Evolutionary conservation across 2,888 invertebrate species (phyloP).

Genomic region (Pristionchus entomophagus): DNA sequence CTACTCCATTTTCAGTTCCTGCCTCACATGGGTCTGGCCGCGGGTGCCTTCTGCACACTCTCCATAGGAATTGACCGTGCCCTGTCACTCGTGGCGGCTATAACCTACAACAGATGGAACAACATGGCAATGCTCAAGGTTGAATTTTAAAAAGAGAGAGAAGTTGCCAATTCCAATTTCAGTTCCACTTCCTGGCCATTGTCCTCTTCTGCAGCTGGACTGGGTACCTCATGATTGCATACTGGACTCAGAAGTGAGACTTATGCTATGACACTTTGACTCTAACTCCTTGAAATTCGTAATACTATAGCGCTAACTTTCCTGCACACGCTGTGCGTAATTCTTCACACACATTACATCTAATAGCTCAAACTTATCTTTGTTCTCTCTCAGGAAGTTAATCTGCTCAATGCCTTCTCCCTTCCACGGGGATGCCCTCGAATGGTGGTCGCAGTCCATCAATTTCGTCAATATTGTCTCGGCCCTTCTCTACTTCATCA

Average conservation of each 20-base stretch:
- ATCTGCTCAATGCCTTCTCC: slow-evolving; percentile 26
- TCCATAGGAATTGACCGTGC: background rate
- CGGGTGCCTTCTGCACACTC: background rate
- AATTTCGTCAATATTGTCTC: background rate
- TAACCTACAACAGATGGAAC: background rate
- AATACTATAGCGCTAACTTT: no score
- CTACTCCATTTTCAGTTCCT: background rate
- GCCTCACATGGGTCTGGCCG: background rate
- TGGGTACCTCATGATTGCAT: background rate
- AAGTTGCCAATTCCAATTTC: background rate
- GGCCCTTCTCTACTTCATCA: background rate
- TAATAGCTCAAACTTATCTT: no score
- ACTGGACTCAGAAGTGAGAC: background rate
- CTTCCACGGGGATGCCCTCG: background rate
- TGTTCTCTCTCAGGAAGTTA: background rate
- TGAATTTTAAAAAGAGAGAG: no score
- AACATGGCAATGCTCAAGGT: no score
- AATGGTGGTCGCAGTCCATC: background rate
- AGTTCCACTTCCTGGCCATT: background rate
- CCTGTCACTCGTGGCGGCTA: background rate
- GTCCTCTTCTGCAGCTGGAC: background rate
- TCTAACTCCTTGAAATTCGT: no score
- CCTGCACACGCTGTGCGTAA: no score
- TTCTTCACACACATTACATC: no score
- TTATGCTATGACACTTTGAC: no score